A percentile compares a stretch with the other conserved stretches of the same genome.
Evolutionary conservation across 2,888 invertebrate species (phyloP).

Genomic region (Galeruca laticollis): DNA sequence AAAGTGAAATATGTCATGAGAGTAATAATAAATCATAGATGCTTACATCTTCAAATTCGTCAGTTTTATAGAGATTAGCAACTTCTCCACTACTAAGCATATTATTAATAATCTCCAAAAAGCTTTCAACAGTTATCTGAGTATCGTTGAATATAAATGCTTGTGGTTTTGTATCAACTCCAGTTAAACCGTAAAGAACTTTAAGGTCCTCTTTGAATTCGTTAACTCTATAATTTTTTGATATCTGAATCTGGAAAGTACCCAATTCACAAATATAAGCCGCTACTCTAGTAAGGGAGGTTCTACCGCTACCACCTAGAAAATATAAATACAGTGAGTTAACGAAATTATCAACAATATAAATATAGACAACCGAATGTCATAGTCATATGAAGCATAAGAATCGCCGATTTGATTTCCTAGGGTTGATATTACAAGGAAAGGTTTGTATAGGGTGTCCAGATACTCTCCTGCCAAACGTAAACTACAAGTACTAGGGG

Average conservation of each 20-base stretch:
- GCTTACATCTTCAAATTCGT: conserved; percentile 90
- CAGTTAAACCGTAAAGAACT: conserved; percentile 77
- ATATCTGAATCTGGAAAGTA: conserved; percentile 83
- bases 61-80: conserved; percentile 86
- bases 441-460: too few species aligned
- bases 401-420: too few species aligned
- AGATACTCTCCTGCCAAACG: too few species aligned
- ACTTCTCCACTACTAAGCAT: conserved; percentile 90
- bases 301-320: conserved; percentile 85
- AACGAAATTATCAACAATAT: background rate
- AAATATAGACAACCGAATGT: background rate
- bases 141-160: conserved; percentile 89
- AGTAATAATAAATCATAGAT: too few species aligned
- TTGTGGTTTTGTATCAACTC: conserved; percentile 80
- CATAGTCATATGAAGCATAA: too few species aligned
- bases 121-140: conserved; percentile 85
- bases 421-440: too few species aligned
- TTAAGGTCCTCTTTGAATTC: conserved; percentile 90
- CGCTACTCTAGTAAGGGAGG: conserved; percentile 82
- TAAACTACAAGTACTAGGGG: too few species aligned
- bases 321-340: conserved; percentile 17
- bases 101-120: conserved; percentile 91
- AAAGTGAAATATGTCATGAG: too few species aligned
- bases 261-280: conserved; percentile 84
- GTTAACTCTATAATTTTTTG: conserved; percentile 79